Conservation (phyloP, 2,888 invertebrate genomes). For the Stenodera caucasica region DNA sequence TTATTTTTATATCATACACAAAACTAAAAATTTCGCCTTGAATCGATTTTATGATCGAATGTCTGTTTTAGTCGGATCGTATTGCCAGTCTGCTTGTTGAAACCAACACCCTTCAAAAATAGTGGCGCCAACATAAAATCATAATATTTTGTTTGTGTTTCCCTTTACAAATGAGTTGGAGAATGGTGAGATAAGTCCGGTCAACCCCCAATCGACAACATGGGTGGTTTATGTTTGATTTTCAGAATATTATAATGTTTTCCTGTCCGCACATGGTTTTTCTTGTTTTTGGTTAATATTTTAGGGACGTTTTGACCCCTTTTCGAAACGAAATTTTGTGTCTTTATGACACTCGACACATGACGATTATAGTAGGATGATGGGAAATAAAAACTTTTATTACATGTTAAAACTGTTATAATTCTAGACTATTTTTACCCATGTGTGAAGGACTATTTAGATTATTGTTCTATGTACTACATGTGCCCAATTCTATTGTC, state of each 20-base stretch:
- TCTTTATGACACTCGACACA: conserved; percentile 31
- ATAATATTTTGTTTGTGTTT: conserved; percentile 17
- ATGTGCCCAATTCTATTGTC: conserved; percentile 14
- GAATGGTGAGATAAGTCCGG: conserved; percentile 23
- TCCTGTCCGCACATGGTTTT: too few relatives aligned
- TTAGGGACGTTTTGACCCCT: conserved; percentile 36
- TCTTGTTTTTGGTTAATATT: too few relatives aligned
- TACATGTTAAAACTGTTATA: conserved; percentile 37
- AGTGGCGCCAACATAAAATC: conserved; percentile 25
- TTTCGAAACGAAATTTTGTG: conserved; percentile 31
- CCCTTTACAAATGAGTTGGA: conserved; percentile 23
- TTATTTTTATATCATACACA: background rate
- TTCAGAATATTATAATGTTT: too few relatives aligned
- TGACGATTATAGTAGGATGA: conserved; percentile 24
- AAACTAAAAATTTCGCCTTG: too few relatives aligned
- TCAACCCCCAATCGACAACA: conserved; percentile 19
- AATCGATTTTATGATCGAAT: too few relatives aligned
- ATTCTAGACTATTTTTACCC: conserved; percentile 36
- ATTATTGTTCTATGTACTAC: background rate
- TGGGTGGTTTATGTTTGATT: conserved; percentile 25
- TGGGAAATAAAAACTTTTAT: conserved; percentile 40
- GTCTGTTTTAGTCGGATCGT: background rate
- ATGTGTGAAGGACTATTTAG: conserved; percentile 34
- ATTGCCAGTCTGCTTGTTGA: background rate
- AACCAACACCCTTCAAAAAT: conserved; percentile 8